Conservation (phyloP, 1,140 invertebrate genomes). For the Zeugodacus cucurbitae region DNA sequence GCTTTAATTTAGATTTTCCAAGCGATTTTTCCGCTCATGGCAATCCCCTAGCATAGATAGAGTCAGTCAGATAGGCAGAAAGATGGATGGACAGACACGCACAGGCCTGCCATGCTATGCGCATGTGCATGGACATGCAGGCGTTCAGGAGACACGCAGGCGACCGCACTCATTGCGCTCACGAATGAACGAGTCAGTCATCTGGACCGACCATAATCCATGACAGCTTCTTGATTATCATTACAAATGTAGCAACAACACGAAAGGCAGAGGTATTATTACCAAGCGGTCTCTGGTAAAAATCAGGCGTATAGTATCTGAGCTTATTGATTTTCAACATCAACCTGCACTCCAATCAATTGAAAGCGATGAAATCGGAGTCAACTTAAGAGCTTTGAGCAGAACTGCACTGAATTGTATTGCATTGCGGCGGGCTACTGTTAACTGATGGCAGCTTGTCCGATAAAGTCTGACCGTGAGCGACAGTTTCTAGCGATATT, state of each 20-base stretch:
- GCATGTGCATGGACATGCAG: too few relatives aligned
- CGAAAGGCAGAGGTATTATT: background rate
- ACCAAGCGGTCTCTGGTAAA: background rate
- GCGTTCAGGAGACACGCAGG: constrained; percentile 13
- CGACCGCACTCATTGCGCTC: background rate
- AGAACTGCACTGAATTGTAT: background rate
- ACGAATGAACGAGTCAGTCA: constrained; percentile 6
- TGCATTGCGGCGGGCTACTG: background rate
- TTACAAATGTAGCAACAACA: background rate
- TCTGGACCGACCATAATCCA: background rate
- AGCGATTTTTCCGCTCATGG: constrained; percentile 27
- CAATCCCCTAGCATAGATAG: too few relatives aligned
- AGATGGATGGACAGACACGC: background rate
- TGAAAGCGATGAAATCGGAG: background rate
- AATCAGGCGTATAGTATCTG: background rate
- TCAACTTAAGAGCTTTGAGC: background rate
- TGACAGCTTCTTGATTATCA: constrained; percentile 37
- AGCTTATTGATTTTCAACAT: constrained; percentile 14
- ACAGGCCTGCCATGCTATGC: too few relatives aligned
- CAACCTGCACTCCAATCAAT: background rate
- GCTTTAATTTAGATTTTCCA: constrained; percentile 39
- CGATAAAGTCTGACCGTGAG: background rate
- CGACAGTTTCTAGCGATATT: background rate
- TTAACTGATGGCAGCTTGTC: constrained; percentile 17
- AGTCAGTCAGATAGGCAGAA: constrained; percentile 8